Base-by-base conservation (phyloP, 2,797 vertebrate genomes). In the Lates japonicus region DNA sequence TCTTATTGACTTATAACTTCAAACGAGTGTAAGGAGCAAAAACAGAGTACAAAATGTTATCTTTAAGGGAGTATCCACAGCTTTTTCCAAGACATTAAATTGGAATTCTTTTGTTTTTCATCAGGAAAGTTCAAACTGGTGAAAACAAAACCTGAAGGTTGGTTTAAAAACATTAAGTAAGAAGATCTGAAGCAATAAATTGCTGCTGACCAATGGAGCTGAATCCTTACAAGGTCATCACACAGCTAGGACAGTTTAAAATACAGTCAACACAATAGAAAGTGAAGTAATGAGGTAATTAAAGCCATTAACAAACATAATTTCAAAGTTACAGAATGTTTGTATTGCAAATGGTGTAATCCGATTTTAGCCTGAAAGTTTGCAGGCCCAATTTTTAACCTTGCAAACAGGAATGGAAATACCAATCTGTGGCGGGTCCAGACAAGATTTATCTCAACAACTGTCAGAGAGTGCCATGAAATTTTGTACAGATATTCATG, bases 61-160 rank as follows among this genome's bases (percentile, higher is more conserved):
- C 29, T 41, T 72, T 37, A 20, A 25, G 52, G 61, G 41, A n/a
- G 68, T 13, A 54, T 52, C 42, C 42, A 13, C 11, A 57, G 29
- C 6, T 31, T 46, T 35, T 33, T 17, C 7, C 39, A 39, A 39
- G 9, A 20, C 4, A 46, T 42, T 7, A 31, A 41, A 62, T 14
- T 19, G 6, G 19, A 19, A 16, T 29, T 31, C 39, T 44, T 19
- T 37, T 48, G 33, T 69, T 74, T 52, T 52, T 31, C 61, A 31
- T 12, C 2, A 49, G 57, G 57, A 74, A 20, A 58, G 41, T 6
- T 49, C 19, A 46, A 25, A n/a, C 2, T 44, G 52, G 1, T 19
- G 46, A 63, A 41, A 76, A 63, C 20, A 44, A 67, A 57, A 46
- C 39, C 29, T 54, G 7, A 31, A 10, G 68, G 42, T 37, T 25